Evolutionary conservation across 2,888 invertebrate species (phyloP).

Genomic region (Cataglyphis altisquamis): DNA sequence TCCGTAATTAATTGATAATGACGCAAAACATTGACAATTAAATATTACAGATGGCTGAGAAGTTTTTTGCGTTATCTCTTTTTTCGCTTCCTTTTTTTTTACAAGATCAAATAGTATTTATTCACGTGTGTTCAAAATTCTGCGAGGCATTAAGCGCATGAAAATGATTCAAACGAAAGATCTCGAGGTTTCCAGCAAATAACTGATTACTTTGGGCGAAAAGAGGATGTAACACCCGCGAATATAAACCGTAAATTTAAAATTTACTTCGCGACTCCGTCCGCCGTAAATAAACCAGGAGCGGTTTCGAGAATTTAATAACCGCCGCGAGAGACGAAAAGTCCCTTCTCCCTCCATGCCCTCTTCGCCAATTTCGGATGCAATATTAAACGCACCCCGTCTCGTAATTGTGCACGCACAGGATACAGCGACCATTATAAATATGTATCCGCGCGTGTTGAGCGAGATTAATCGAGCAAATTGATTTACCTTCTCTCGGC

Average conservation of each 20-base stretch:
- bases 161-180: neutral
- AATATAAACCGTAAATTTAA: slow-evolving; percentile 10
- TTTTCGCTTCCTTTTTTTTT: neutral
- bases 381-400: slow-evolving; percentile 53
- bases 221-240: slow-evolving; percentile 16
- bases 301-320: slow-evolving; percentile 55
- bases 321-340: slow-evolving; percentile 16
- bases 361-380: slow-evolving; percentile 43
- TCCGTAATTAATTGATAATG: slow-evolving; percentile 3
- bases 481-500: slow-evolving; percentile 11
- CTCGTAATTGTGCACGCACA: slow-evolving; percentile 29
- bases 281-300: slow-evolving; percentile 41
- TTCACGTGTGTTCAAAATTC: neutral
- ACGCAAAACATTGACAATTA: neutral
- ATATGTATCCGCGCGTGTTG: slow-evolving; percentile 11
- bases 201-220: slow-evolving; percentile 21
- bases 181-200: neutral
- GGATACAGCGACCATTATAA: slow-evolving; percentile 15
- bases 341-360: slow-evolving; percentile 16
- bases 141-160: neutral
- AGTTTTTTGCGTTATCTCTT: neutral
- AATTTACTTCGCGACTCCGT: slow-evolving; percentile 26
- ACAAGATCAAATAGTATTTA: neutral
- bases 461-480: slow-evolving; percentile 38
- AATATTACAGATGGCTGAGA: neutral